A percentile compares a stretch with the other conserved stretches of the same genome.
phyloP scores from a whole-genome alignment of 2,113 vertebrate genomes.

The Cairina moschata region DNA sequence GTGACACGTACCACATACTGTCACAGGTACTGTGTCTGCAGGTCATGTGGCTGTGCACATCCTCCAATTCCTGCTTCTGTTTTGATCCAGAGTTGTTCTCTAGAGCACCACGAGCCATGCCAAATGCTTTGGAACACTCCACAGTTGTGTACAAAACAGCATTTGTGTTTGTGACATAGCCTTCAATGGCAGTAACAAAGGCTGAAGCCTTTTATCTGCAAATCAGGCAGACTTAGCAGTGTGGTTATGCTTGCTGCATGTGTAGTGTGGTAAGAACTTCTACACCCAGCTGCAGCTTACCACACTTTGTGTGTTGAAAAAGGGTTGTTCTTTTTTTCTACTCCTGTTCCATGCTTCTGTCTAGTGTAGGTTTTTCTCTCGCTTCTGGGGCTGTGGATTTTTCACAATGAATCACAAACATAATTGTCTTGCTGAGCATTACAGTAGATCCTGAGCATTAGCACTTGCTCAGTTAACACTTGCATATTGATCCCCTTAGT shows the following conservation, averaged over 20 bases:
- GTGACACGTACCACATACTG: too few relatives aligned
- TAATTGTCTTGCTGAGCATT: not conserved
- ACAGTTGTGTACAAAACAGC: not conserved
- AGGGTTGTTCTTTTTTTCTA: not conserved
- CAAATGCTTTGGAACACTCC: not conserved
- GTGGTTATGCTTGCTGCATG: not conserved
- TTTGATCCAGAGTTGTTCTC: not conserved
- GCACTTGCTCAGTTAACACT: not conserved
- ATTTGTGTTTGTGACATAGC: not conserved
- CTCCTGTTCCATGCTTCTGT: not conserved
- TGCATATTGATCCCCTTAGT: not conserved
- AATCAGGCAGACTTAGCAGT: not conserved
- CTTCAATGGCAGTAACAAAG: not conserved
- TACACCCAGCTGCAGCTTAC: not conserved
- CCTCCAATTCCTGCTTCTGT: not conserved
- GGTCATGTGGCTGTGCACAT: not conserved
- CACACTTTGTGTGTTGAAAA: not conserved
- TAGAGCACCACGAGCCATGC: not conserved
- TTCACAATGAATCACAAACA: not conserved
- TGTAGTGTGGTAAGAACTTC: not conserved
- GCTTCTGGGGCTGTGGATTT: not conserved
- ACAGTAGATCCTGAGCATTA: not conserved
- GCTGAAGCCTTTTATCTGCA: not conserved
- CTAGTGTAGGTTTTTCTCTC: not conserved
- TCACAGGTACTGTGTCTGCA: not conserved